Conservation (phyloP, 1,140 invertebrate genomes). For the Cecropterus lyciades region DNA sequence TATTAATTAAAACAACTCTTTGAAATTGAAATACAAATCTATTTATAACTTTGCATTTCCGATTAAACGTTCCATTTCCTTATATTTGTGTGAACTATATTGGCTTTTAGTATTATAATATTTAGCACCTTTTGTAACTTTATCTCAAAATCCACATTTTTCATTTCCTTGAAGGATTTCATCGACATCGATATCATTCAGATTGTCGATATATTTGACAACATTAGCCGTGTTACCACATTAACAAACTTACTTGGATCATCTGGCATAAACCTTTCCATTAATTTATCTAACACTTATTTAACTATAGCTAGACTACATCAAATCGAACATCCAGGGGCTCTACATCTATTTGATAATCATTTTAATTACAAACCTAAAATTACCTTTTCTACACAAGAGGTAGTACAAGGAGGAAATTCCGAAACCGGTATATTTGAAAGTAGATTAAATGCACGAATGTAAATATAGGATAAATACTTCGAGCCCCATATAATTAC, state of each 20-base stretch:
- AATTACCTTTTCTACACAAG: constrained; percentile 50
- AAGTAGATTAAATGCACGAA: constrained; percentile 32
- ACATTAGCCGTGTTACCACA: too few species aligned
- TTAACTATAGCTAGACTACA: constrained; percentile 68
- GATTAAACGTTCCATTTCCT: constrained; percentile 17
- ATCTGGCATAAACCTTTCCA: constrained; percentile 19
- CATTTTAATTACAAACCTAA: constrained; percentile 57
- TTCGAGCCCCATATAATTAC: constrained; percentile 48
- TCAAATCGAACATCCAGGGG: constrained; percentile 70
- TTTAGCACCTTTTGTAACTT: too few species aligned
- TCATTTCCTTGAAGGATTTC: too few species aligned
- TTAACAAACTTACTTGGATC: constrained; percentile 15
- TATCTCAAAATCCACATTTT: too few species aligned
- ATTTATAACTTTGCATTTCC: constrained; percentile 12
- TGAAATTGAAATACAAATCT: constrained; percentile 17
- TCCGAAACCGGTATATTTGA: constrained; percentile 24
- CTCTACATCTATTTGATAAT: constrained; percentile 51
- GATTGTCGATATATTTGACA: not conserved
- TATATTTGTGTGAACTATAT: too few species aligned
- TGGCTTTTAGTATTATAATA: too few species aligned
- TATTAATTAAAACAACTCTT: constrained; percentile 17
- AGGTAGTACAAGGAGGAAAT: constrained; percentile 55
- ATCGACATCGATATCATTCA: too few species aligned
- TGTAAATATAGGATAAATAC: constrained; percentile 34
- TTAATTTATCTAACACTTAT: constrained; percentile 70